A percentile compares a stretch with the other conserved stretches of the same genome.
Conservation (phyloP, 2,113 vertebrate species). For the Calyptommatus sinebrachiatus region DNA sequence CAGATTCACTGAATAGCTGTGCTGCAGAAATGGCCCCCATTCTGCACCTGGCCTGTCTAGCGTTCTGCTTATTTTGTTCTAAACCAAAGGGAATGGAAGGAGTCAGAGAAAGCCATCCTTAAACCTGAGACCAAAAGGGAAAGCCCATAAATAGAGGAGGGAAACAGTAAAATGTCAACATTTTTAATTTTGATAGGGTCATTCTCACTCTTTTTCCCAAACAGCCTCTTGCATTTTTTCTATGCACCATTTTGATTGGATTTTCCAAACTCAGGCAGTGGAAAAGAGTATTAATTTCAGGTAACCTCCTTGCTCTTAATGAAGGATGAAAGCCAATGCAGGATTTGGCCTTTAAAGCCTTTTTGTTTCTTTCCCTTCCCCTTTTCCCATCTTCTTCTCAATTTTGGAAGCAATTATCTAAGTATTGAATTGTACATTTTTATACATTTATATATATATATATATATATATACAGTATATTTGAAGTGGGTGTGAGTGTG, state of each 20-base stretch:
- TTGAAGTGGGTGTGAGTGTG: slow-evolving; percentile 42
- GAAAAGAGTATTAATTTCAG: slow-evolving; percentile 56
- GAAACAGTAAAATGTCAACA: not conserved
- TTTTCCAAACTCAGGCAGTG: slow-evolving; percentile 64
- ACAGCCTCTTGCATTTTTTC: not conserved
- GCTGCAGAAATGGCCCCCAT: slow-evolving; percentile 9
- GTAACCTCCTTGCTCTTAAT: slow-evolving; percentile 59
- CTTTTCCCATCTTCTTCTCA: not conserved
- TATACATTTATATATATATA: not conserved
- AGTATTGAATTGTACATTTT: slow-evolving; percentile 31
- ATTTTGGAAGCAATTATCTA: slow-evolving; percentile 43
- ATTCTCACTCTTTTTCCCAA: too few species aligned
- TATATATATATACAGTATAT: slow-evolving; percentile 6
- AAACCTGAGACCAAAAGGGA: slow-evolving; percentile 38
- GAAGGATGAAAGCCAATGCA: slow-evolving; percentile 65
- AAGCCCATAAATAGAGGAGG: slow-evolving; percentile 1
- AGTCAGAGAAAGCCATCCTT: slow-evolving; percentile 29
- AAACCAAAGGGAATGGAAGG: not conserved
- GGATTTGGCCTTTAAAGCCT: slow-evolving; percentile 58
- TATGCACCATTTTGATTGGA: slow-evolving; percentile 54
- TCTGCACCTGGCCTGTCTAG: not conserved
- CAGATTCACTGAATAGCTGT: slow-evolving; percentile 14
- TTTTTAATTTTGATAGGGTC: slow-evolving; percentile 39
- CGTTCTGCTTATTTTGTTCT: not conserved
- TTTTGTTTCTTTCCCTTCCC: not conserved